Evolutionary conservation across 2,113 vertebrate species (phyloP), one percentile per base, ranked within the genome.

Genomic region (Rhabdornis inornatus): DNA sequence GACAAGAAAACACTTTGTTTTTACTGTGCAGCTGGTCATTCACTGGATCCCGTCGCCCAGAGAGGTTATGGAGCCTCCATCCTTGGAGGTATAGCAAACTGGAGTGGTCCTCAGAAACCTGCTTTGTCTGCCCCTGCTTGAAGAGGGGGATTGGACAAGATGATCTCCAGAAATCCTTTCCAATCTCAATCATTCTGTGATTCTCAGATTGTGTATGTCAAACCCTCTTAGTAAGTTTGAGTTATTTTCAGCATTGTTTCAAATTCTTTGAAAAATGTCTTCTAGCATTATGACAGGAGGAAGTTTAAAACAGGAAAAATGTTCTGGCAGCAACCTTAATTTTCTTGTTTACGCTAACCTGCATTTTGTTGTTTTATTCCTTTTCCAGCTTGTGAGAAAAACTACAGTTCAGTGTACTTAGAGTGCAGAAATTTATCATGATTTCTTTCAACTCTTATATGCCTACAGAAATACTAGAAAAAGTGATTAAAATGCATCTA

Each of bases 41-140:
- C 1, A 0, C 7, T 57, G 40, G 6, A 56, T 33, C 23, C 5
- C 0, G 0, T 40, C 14, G 31, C 22, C 13, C n/a, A 64, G 31
- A 42, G 15, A 65, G 11, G 22, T 56, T 83, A 23, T 44, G 16
- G 10, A 86, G 9, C 40, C 27, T 61, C 9, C 9, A 8, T 47
- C 3, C 14, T 17, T 60, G 8, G 11, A 53, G 27, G 11, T 20
- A 35, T 6, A 53, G 15, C 63, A 77, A 92, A 55, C 10, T n/a
- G 6, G 9, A 57, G 37, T 35, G 31, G 18, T 39, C n/a, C 8
- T 81, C 28, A 24, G 8, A n/a, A 77, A 33, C 11, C 11, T 45
- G 10, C 10, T 37, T 2, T 59, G 56, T 8, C 18, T 72, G 28
- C 23, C 8, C 24, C 8, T 83, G 7, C 16, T 87, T 59, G 28